Base-by-base conservation (phyloP, 2,888 invertebrate species). In the Cataglyphis altisquamis region DNA sequence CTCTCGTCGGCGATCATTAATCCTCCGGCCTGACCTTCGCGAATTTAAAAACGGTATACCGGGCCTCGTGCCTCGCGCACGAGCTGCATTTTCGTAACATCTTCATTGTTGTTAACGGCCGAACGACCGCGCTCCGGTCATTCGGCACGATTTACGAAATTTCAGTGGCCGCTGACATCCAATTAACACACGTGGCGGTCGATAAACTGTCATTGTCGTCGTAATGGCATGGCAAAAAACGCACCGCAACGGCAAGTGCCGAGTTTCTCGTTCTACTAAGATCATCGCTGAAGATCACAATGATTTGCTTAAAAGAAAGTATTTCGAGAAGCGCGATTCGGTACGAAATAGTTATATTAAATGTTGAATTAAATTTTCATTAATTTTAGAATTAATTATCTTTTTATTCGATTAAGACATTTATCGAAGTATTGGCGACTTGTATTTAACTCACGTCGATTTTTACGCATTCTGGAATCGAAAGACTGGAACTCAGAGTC, bases 21-120 rank as follows among this genome's bases (percentile, higher is more conserved):
- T 89, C 84, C 81, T 81, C n/a, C 21, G 78, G 60, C 9, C n/a
- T 82, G 83, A 87, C 84, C 81, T 89, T 86, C 84, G 57, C 83
- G 81, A 85, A 89, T 89, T 83, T 87, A 77, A 83, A 70, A 70
- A 81, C 70, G 77, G 83, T 87, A 89, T 77, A 66, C 82, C 85
- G 67, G 66, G 52, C 75, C 55, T n/a, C n/a, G 48, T 64, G n/a
- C 3, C 15, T n/a, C 39, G 36, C 48, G 60, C 63, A 36, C 83
- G 77, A 41, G 39, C 66, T 55, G 60, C 82, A 86, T 84, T 78
- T 87, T 82, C 77, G 77, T 89, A 77, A 78, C 82, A 82, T 84
- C 84, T 87, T 89, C 85, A 87, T 89, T 77, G 82, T 89, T 74
- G 82, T 73, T 74, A 41, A 12, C 21, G 18, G n/a, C 41, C 66